These are phyloP conservation scores for Allacma fusca DNA, from an alignment of 2,888 invertebrate species.

Conservation along the genomic window DNA sequence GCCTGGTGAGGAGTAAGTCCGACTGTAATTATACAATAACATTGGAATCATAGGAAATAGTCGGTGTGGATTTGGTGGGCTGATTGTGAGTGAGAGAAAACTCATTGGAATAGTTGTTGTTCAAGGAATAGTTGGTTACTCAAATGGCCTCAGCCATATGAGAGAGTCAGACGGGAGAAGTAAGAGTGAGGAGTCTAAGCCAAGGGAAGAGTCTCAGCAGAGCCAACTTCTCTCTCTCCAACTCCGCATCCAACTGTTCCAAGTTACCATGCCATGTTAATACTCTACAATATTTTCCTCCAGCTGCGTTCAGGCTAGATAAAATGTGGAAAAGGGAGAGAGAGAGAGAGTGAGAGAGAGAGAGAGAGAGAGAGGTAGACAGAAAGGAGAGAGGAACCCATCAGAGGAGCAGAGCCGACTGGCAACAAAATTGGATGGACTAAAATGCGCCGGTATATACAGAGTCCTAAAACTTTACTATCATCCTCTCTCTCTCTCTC, in stretches of 20 bases:
- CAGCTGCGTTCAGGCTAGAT: conserved; percentile 31
- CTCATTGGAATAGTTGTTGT: too few species aligned
- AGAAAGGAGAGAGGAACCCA: background rate
- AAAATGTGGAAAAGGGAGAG: background rate
- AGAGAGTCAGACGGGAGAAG: too few species aligned
- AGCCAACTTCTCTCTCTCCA: conserved; percentile 33
- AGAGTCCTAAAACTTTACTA: background rate
- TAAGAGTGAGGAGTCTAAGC: too few species aligned
- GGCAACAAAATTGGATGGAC: conserved; percentile 38
- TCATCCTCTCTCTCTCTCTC: conserved; percentile 7
- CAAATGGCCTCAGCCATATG: too few species aligned
- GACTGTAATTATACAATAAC: too few species aligned
- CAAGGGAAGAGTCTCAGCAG: conserved; percentile 2
- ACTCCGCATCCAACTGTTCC: conserved; percentile 39
- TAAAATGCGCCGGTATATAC: conserved; percentile 33
- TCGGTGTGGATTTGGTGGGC: too few species aligned
- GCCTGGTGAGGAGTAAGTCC: too few species aligned
- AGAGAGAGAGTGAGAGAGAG: background rate
- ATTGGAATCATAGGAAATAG: too few species aligned
- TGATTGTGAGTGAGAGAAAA: too few species aligned
- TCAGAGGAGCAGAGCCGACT: background rate
- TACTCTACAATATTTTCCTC: conserved; percentile 34
- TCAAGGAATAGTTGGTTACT: too few species aligned
- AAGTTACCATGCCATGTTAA: conserved; percentile 14
- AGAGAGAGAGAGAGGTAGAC: background rate